Conservation (phyloP, 2,888 invertebrate species). For the Rhagonycha fulva region DNA sequence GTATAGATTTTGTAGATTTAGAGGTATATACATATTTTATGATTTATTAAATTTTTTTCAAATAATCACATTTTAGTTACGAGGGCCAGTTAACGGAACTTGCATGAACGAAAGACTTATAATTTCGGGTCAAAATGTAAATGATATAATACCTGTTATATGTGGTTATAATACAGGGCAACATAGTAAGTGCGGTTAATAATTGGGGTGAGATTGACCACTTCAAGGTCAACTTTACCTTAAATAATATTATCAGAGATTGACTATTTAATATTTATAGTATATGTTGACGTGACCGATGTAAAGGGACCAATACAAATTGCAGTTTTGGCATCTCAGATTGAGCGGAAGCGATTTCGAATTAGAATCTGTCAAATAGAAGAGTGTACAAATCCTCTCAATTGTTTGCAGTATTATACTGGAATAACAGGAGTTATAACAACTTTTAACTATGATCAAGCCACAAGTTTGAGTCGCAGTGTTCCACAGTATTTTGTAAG, state of each 20-base stretch:
- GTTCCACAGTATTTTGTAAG: conserved; percentile 67
- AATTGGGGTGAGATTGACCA: neutral
- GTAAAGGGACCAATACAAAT: conserved; percentile 67
- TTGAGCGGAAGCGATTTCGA: conserved; percentile 63
- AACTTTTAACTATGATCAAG: conserved; percentile 73
- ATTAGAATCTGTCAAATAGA: conserved; percentile 65
- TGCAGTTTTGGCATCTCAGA: conserved; percentile 64
- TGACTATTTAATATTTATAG: conserved; percentile 54
- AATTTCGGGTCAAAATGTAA: conserved; percentile 71
- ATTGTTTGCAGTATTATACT: conserved; percentile 67
- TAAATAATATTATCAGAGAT: neutral
- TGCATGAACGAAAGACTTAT: conserved; percentile 73
- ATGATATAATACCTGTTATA: conserved; percentile 69
- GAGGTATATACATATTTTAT: conserved; percentile 60
- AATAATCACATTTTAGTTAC: conserved; percentile 57
- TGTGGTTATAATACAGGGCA: conserved; percentile 80
- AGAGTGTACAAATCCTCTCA: conserved; percentile 54
- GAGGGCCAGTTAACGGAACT: conserved; percentile 69
- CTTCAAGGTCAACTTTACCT: neutral
- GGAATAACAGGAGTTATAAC: conserved; percentile 64
- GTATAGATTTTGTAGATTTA: conserved; percentile 71
- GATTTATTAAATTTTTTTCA: neutral
- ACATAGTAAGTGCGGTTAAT: conserved; percentile 68
- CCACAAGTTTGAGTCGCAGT: conserved; percentile 60
- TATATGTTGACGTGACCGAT: conserved; percentile 72